Evolutionary conservation across 1,140 invertebrate species (phyloP).

Genomic region (Drosophila mojavensis): DNA sequence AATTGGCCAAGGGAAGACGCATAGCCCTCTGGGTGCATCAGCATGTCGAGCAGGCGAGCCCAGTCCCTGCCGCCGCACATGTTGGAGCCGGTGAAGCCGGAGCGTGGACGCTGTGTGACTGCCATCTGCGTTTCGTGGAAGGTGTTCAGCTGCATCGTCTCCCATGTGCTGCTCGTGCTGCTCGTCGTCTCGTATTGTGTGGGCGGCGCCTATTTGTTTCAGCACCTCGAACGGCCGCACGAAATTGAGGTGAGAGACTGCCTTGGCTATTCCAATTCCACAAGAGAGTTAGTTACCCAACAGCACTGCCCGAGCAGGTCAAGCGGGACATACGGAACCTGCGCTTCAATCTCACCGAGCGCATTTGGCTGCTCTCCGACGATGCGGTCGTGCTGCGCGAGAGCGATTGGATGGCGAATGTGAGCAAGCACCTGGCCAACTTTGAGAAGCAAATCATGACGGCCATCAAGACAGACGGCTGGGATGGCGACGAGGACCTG

Average conservation of each 20-base stretch:
- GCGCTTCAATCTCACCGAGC: conserved; percentile 90
- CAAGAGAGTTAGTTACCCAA: neutral
- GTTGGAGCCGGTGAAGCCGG: conserved; percentile 71
- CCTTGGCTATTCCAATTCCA: neutral
- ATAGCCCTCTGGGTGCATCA: conserved; percentile 14
- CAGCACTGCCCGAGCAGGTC: conserved; percentile 85
- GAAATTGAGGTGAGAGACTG: conserved; percentile 88
- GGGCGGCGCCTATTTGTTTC: conserved; percentile 93
- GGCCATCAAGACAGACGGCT: conserved; percentile 94
- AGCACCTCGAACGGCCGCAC: conserved; percentile 90
- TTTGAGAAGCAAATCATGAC: conserved; percentile 93
- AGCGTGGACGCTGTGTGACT: conserved; percentile 84
- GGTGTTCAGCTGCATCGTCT: conserved; percentile 93
- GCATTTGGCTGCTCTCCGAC: conserved; percentile 91
- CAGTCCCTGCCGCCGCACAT: conserved; percentile 79
- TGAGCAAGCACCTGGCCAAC: conserved; percentile 84
- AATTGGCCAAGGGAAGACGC: conserved; percentile 46
- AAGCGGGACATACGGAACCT: conserved; percentile 91
- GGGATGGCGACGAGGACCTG: conserved; percentile 94
- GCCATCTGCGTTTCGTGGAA: conserved; percentile 89
- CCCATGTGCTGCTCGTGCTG: conserved; percentile 93
- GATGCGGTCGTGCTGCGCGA: conserved; percentile 71
- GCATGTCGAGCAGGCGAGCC: conserved; percentile 75
- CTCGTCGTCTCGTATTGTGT: conserved; percentile 93
- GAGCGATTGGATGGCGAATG: conserved; percentile 73